Evolutionary conservation across 1,140 invertebrate species (phyloP), one percentile per base, ranked within the genome.

Genomic region (Dendroctonus valens): DNA sequence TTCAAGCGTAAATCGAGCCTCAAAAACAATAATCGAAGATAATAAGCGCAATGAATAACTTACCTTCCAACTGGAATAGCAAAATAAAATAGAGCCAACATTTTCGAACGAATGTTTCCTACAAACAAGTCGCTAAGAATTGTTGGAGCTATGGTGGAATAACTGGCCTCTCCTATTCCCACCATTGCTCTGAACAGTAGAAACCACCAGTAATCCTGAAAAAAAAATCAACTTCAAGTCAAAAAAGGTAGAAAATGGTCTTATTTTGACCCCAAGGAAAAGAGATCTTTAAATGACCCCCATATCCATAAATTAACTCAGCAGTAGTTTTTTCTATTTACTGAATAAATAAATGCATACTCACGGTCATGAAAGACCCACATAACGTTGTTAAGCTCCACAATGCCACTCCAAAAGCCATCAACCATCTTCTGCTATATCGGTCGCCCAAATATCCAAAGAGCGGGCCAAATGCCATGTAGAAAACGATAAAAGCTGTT

Each of bases 31-130:
- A 48, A 48, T 7, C 46, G 7, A 51, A 50, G 46, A 60, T n/a
- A 49, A 7, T 7, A 14, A 69, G 59, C 68, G 8, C 9, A 12
- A 49, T 49, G 11, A 44, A n/a, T 59, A 3, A 65, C 74, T 80
- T 80, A 96, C 93, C 93, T 96, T 76, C 98, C 98, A 59, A 99
- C 94, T 26, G 98, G 98, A 79, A 99, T 99, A 53, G 97, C 97
- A 83, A 99, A 98, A 81, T 99, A 99, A 83, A 99, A 99, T 48
- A 99, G 73, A 37, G 96, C 96, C 59, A 99, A 83, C 91, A 98
- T 97, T 82, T 91, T 93, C 5, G 96, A 96, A 59, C 97, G 83
- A 61, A 89, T 80, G 73, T 93, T 87, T 73, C 90, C 86, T 5
- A 93, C 84, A 79, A 98, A 99, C 57, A 99, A 80, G 83, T 99